Evolutionary conservation across 2,113 vertebrate species (phyloP), one percentile per base, ranked within the genome.

Genomic region (Emydocephalus ijimae): DNA sequence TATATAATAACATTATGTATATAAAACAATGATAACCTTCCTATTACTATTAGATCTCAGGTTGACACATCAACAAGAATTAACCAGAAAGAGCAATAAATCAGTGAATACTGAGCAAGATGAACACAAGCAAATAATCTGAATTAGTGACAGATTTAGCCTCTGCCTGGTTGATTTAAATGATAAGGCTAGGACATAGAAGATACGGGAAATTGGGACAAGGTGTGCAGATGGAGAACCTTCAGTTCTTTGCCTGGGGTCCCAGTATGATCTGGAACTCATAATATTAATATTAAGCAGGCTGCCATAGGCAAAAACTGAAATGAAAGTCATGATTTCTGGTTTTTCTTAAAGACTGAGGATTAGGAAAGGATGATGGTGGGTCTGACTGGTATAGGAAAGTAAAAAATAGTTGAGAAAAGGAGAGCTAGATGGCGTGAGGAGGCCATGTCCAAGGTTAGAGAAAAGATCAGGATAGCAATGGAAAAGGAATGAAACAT

Each of bases 351-450:
- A 8, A 34, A 89, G 21, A 85, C 0, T 89, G 57, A n/a, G 20
- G 43, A 6, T n/a, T 88, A 48, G 69, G n/a, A 64, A 39, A 26
- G 29, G 18, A 74, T 34, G 23, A 56, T 11, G n/a, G 5, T 2
- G 89, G 26, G 74, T 21, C 18, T 43, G 74, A 81, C 20, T 43
- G 74, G 1, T 21, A 21, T 43, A 21, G 26, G 23, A 34, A 15
- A 87, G 12, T 9, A 54, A 10, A 10, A 59, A n/a, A 18, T 8
- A 1, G 0, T 10, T 5, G 15, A 24, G 39, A 48, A 39, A 23
- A 18, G 0, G 3, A 23, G 0, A 4, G 52, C 2, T 24, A 43
- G 87, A 26, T 21, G 7, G 48, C 1, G 9, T 10, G 8, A 14
- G 61, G 26, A 90, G 26, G 23, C 24, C 90, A 34, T 15, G 34